Percentiles rank a stretch among this genome's conserved stretches.
These are phyloP conservation scores for Fregata magnificens DNA, from an alignment of 2,113 vertebrate species.

Conservation along the genomic window DNA sequence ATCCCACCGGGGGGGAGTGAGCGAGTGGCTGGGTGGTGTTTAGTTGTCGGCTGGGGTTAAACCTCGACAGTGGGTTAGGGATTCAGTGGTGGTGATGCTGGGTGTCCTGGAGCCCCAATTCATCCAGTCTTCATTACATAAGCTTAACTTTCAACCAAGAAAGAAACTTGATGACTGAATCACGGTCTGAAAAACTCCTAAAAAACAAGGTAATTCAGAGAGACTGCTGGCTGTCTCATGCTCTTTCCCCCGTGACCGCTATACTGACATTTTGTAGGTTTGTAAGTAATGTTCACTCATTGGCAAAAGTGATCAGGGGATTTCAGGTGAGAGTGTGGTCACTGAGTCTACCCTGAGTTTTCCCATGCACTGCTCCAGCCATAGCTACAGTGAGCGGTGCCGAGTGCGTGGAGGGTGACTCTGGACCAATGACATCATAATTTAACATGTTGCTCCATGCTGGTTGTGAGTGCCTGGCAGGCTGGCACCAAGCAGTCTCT, in stretches of 20 bases:
- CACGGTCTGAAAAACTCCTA: neutral
- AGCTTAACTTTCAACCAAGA: neutral
- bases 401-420: neutral
- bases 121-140: neutral
- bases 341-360: rapidly evolving
- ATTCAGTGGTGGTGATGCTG: neutral
- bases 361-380: neutral
- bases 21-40: too few species aligned
- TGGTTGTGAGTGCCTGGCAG: neutral
- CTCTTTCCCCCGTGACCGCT: rapidly evolving
- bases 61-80: neutral
- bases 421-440: neutral
- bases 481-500: rapidly evolving
- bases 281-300: neutral
- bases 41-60: too few species aligned
- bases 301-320: neutral
- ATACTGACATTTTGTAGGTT: neutral
- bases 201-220: neutral
- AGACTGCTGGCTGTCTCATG: neutral
- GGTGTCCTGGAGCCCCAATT: neutral
- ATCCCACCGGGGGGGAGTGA: too few species aligned
- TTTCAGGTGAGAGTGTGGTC: neutral
- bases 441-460: neutral
- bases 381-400: neutral
- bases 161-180: neutral